Evolutionary conservation across 1,140 invertebrate species (phyloP), one percentile per base, ranked within the genome.

Genomic region (Radopholus similis): DNA sequence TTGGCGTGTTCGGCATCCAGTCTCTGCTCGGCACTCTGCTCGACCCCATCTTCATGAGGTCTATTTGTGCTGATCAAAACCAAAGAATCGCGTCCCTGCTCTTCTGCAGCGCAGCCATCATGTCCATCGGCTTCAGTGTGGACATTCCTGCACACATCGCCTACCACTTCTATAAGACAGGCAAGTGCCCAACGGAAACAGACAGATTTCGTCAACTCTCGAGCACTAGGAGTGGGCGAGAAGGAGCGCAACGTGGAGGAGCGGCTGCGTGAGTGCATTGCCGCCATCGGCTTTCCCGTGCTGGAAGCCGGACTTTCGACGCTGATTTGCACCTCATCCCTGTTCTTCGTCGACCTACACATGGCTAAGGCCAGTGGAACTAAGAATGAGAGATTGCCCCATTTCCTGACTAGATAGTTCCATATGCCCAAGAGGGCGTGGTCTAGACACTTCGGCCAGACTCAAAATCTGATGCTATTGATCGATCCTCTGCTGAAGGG

Each of bases 1-100:
- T 79, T 30, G 77, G 75, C 42, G 73, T 77, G 30, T 75, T 77
- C 42, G 75, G 73, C n/a, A 73, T 75, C 26, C 54, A 72, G n/a
- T 77, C 74, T 2, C 55, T 75, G 26, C 47, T 55, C 56, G 73
- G 73, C 34, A 60, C 63, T 18, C 53, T 44, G 28, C 63, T 72
- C 13, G 70, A 72, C 47, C 70, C 70, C 34, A 47, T 73, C 64
- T 42, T 67, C 40, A 54, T 49, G 54, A 42, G 57, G 56, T 66
- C 58, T 11, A 64, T 23, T 38, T 15, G 18, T 67, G 38, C n/a
- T n/a, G n/a, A n/a, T n/a, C n/a, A n/a, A n/a, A n/a, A n/a, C n/a
- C n/a, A n/a, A n/a, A n/a, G n/a, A n/a, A n/a, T n/a, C n/a, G n/a
- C 28, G 18, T 64, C 23, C 1, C n/a, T 8, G 11, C 28, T 59